phyloP scores from a whole-genome alignment of 1,140 invertebrate genomes.

The Ceratitis capitata region DNA sequence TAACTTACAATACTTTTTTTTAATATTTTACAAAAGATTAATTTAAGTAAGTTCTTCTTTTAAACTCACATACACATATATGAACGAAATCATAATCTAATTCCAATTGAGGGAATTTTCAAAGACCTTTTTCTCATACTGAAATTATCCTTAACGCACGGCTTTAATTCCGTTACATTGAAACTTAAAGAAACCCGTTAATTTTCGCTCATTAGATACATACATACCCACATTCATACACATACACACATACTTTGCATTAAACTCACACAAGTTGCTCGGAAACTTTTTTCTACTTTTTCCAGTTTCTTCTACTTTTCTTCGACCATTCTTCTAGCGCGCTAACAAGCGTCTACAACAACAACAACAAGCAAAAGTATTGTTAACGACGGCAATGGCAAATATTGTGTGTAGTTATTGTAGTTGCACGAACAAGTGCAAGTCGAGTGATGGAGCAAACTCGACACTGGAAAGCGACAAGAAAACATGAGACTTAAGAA shows the following conservation, averaged over 20 bases:
- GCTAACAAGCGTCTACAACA: constrained; percentile 16
- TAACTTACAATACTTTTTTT: no score
- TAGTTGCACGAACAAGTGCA: constrained; percentile 1
- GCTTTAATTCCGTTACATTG: neutral
- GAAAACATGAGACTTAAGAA: constrained; percentile 3
- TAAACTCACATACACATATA: no score
- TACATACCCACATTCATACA: no score
- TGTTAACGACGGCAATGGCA: neutral
- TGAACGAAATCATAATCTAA: no score
- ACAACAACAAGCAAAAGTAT: neutral
- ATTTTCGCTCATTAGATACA: neutral
- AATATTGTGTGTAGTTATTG: no score
- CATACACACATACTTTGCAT: neutral
- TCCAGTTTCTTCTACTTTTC: neutral
- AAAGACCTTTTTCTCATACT: no score
- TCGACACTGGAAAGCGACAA: neutral
- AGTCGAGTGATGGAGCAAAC: no score
- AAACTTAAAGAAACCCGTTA: neutral
- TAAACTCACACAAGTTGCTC: neutral
- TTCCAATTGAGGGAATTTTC: no score
- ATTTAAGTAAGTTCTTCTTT: no score
- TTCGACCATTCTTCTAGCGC: neutral
- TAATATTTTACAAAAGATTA: no score
- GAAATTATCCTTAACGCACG: no score
- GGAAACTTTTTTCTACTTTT: neutral